A percentile compares a stretch with the other conserved stretches of the same genome.
Conservation (phyloP, 2,113 vertebrate genomes). For the Callipepla californica region DNA sequence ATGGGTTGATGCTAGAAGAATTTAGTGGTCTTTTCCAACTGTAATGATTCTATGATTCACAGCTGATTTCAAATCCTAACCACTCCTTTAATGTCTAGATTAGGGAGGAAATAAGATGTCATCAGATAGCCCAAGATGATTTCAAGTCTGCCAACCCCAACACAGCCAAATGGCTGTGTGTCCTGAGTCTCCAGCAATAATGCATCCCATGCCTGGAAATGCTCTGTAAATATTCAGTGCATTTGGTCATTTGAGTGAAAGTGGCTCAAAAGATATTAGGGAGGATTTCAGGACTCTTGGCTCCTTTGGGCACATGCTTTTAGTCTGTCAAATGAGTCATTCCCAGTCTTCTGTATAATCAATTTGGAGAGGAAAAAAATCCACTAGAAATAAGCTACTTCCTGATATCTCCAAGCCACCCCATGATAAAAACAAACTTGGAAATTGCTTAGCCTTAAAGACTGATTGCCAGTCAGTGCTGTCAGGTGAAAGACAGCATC, state of each 20-base stretch:
- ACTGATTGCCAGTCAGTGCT: background rate
- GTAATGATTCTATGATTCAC: background rate
- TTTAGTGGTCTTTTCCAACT: too few relatives aligned
- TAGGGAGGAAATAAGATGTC: background rate
- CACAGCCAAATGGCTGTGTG: fast-evolving
- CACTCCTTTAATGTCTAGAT: background rate
- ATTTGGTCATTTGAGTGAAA: background rate
- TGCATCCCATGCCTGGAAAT: background rate
- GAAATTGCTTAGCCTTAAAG: background rate
- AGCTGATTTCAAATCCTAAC: background rate
- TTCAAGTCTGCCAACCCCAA: background rate
- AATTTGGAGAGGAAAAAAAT: background rate
- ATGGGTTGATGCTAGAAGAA: too few relatives aligned
- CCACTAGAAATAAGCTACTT: background rate
- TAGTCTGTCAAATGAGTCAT: background rate
- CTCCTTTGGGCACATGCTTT: fast-evolving
- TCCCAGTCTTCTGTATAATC: background rate
- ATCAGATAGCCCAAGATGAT: background rate
- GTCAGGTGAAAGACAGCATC: background rate
- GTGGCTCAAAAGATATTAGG: background rate
- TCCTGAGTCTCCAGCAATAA: background rate
- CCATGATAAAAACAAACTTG: background rate
- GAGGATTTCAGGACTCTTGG: background rate
- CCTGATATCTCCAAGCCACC: background rate
- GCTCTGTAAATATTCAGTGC: background rate